These are phyloP conservation scores for Nephrotoma guestfalica DNA, from an alignment of 2,888 invertebrate species.

Conservation along the genomic window DNA sequence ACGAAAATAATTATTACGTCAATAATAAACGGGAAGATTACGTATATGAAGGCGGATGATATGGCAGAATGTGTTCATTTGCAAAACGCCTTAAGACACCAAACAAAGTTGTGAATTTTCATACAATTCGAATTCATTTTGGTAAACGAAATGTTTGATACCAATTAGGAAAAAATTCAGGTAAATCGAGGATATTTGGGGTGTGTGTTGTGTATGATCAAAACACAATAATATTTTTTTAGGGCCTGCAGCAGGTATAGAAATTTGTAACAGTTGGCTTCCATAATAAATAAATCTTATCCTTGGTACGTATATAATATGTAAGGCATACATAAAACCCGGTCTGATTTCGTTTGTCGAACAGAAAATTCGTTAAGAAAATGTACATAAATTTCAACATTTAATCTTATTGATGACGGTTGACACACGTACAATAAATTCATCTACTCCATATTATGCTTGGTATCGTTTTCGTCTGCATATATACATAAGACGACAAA, in stretches of 20 bases:
- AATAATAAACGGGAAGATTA: neutral
- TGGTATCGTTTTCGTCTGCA: neutral
- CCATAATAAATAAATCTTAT: neutral
- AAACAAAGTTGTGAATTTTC: no score
- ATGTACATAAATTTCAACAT: neutral
- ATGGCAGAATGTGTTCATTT: no score
- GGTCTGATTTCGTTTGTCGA: neutral
- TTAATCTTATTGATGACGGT: neutral
- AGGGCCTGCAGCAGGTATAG: neutral
- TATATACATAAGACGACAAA: neutral
- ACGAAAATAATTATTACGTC: neutral
- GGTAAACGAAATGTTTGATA: no score
- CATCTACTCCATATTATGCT: neutral
- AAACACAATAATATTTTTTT: neutral
- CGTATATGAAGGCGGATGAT: neutral
- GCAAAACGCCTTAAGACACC: no score
- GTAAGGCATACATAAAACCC: neutral
- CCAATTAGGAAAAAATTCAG: no score
- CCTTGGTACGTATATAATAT: neutral
- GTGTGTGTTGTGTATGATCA: neutral
- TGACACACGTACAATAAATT: neutral
- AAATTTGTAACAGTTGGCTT: neutral
- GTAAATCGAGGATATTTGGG: neutral
- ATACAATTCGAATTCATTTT: no score
- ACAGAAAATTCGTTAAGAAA: neutral